phyloP scores from a whole-genome alignment of 2,888 invertebrate species.

The Limnephilus auricula region DNA sequence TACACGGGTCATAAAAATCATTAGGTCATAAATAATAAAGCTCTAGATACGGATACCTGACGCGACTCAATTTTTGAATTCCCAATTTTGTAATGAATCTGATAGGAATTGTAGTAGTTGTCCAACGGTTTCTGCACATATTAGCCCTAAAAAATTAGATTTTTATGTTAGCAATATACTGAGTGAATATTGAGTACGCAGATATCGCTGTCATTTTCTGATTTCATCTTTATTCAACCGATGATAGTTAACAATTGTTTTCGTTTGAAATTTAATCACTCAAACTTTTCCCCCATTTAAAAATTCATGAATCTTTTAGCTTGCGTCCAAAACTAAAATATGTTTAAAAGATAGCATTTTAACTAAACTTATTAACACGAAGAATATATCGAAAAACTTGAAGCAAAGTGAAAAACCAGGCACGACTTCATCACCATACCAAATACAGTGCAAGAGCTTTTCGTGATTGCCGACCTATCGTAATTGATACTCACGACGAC shows the following conservation, averaged over 20 bases:
- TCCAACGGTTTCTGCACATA: too few species aligned
- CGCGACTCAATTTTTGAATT: background rate
- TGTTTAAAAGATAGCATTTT: too few species aligned
- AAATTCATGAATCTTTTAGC: too few species aligned
- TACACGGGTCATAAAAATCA: background rate
- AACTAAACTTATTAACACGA: background rate
- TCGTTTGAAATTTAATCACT: too few species aligned
- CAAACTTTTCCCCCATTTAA: too few species aligned
- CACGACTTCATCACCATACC: background rate
- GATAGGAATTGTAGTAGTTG: background rate
- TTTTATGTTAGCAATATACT: too few species aligned
- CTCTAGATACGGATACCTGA: background rate
- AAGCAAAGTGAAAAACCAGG: background rate
- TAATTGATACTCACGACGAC: background rate
- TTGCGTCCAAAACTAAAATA: too few species aligned
- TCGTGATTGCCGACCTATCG: background rate
- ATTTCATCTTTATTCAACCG: too few species aligned
- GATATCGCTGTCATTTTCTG: too few species aligned
- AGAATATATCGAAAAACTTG: background rate
- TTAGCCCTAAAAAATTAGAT: too few species aligned
- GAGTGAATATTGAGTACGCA: too few species aligned
- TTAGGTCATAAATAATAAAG: background rate
- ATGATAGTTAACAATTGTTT: too few species aligned
- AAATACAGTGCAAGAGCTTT: background rate
- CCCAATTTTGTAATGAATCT: background rate